Evolutionary conservation across 2,797 vertebrate genomes (phyloP), one percentile per base, ranked within the genome.

Genomic region (Macropus fuliginosus): DNA sequence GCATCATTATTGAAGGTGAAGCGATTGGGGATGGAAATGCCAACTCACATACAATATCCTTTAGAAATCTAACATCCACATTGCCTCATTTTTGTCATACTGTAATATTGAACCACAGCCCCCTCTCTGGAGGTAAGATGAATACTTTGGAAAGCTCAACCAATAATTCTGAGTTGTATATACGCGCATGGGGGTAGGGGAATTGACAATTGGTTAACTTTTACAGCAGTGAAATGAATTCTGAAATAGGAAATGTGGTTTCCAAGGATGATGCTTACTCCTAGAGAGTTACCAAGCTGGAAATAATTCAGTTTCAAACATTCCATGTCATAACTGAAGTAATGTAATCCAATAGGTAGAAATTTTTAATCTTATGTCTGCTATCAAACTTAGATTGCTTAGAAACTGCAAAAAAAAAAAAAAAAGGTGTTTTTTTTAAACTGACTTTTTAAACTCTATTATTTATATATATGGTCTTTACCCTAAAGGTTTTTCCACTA

Each of bases 21-120:
- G 21, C 50, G 59, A 66, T n/a, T n/a, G 90, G 92, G 55, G 90
- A 96, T 46, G 89, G 34, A 29, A 54, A 46, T 52, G 92, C n/a
- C 95, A 96, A 91, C 91, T 91, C 95, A 93, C 55, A 96, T 97
- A 97, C 90, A 98, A 93, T 31, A 93, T 55, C 95, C 95, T 97
- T 55, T 14, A 94, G 91, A 56, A 31, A 55, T 95, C 92, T 90
- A 96, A 90, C 62, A 31, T 34, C 50, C 56, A 62, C 52, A 21
- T 87, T 96, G 4, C 92, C 74, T 97, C 28, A 12, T 96, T 96
- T 96, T 55, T 97, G 94, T 56, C 96, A 94, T 57, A 94, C 56
- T n/a, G 95, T 95, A 92, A 94, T 21, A 89, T 52, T 93, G 52
- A 92, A 90, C 93, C 40, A 59, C 62, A 90, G 56, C 28, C 74